These are phyloP conservation scores for Leptopterna dolabrata DNA, from an alignment of 2,888 invertebrate genomes.

Conservation along the genomic window DNA sequence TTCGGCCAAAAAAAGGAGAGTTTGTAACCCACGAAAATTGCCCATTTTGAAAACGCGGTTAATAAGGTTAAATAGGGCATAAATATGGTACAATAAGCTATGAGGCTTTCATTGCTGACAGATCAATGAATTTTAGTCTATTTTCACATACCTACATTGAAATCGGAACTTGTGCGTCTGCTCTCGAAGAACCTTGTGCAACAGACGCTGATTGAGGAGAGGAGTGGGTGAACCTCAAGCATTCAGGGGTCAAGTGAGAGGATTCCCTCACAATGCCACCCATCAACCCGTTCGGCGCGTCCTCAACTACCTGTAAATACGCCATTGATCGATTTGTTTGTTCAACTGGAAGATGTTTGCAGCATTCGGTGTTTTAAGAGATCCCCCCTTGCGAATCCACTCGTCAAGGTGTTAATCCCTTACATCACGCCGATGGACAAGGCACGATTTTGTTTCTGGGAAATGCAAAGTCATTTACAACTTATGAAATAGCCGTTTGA, in stretches of 20 bases:
- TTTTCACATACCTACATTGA: background rate
- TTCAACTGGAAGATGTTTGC: constrained; percentile 33
- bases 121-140: background rate
- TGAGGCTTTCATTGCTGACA: background rate
- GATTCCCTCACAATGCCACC: constrained; percentile 46
- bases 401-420: constrained; percentile 25
- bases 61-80: too few relatives aligned
- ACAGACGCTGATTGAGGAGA: constrained; percentile 26
- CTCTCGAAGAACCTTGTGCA: constrained; percentile 34
- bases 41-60: too few relatives aligned
- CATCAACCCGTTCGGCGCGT: constrained; percentile 26
- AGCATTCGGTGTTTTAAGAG: background rate
- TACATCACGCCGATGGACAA: background rate
- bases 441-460: background rate
- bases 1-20: too few relatives aligned
- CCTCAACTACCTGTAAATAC: constrained; percentile 26
- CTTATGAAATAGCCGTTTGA: background rate
- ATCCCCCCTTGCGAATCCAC: background rate
- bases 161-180: constrained; percentile 24
- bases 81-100: too few relatives aligned
- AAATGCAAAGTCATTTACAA: background rate
- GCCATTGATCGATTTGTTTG: constrained; percentile 47
- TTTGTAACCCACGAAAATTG: too few relatives aligned
- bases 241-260: constrained; percentile 51
- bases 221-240: constrained; percentile 16